Percentiles rank a stretch among this genome's conserved stretches.
Evolutionary conservation across 2,113 vertebrate species (phyloP).

Genomic region (Lycocorax pyrrhopterus): DNA sequence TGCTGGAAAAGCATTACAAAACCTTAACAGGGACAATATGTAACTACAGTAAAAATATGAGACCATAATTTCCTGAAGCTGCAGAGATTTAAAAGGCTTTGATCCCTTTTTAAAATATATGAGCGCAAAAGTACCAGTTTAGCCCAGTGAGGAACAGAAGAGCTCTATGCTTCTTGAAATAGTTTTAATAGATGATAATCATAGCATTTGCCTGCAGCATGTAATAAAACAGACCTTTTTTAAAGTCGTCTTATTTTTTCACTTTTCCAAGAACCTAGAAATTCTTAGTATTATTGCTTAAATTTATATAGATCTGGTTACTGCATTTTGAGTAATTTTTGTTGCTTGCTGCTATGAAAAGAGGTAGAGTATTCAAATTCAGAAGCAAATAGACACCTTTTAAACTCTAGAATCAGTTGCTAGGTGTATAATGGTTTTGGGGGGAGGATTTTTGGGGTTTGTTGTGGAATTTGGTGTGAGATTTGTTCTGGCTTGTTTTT

Average conservation of each 20-base stretch:
- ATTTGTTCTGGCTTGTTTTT: neutral
- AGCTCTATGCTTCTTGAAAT: neutral
- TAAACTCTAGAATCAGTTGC: neutral
- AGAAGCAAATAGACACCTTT: neutral
- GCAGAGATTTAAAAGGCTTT: neutral
- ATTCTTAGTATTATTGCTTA: neutral
- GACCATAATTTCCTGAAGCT: neutral
- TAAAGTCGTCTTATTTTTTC: neutral
- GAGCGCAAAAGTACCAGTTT: neutral
- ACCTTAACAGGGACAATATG: neutral
- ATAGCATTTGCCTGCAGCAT: neutral
- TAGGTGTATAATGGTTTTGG: neutral
- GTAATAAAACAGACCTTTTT: neutral
- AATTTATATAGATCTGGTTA: neutral
- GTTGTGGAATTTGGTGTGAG: neutral
- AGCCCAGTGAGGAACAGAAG: neutral
- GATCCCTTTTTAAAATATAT: neutral
- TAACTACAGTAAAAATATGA: neutral
- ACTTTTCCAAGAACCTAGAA: neutral
- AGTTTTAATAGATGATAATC: neutral
- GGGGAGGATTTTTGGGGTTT: fast-evolving
- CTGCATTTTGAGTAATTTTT: neutral
- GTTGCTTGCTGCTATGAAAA: neutral
- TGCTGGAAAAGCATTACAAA: neutral
- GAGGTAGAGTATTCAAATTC: neutral